These are phyloP conservation scores for Sarotherodon lohbergeri DNA, from an alignment of 2,113 vertebrate species.

Conservation along the genomic window DNA sequence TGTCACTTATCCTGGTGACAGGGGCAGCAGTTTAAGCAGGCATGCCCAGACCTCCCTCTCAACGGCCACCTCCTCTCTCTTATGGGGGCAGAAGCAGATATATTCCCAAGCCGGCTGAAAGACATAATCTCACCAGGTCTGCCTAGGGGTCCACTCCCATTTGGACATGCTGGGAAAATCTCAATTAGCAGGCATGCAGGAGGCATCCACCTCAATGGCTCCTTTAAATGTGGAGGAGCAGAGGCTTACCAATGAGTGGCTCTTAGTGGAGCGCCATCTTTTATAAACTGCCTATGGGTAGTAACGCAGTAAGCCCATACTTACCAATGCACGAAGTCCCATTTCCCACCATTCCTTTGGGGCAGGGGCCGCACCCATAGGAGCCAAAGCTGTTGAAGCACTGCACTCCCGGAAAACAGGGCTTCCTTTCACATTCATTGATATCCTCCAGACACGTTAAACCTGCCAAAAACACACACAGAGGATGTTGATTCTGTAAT, in stretches of 20 bases:
- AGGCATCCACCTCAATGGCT: background rate
- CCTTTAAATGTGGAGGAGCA: background rate
- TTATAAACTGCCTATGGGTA: background rate
- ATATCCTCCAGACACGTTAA: conserved; percentile 70
- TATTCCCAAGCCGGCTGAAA: background rate
- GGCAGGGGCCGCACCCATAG: conserved; percentile 68
- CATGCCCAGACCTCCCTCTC: background rate
- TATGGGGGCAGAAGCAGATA: background rate
- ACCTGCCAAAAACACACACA: conserved; percentile 41
- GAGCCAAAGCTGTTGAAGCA: conserved; percentile 74
- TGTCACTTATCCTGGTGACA: background rate
- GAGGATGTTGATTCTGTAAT: background rate
- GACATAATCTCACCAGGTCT: background rate
- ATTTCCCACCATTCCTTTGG: conserved; percentile 64
- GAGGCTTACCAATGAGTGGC: background rate
- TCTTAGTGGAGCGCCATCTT: background rate
- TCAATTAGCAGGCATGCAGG: background rate
- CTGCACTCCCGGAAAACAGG: conserved; percentile 70
- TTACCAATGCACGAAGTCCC: conserved; percentile 67
- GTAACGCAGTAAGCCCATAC: background rate
- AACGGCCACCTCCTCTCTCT: background rate
- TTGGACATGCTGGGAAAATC: background rate
- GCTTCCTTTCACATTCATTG: conserved; percentile 71
- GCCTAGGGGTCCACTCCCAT: background rate
- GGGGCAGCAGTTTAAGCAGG: background rate